Base-by-base conservation (phyloP, 37 sponge, comb jelly and placozoan species). In the Amphimedon queenslandica region DNA sequence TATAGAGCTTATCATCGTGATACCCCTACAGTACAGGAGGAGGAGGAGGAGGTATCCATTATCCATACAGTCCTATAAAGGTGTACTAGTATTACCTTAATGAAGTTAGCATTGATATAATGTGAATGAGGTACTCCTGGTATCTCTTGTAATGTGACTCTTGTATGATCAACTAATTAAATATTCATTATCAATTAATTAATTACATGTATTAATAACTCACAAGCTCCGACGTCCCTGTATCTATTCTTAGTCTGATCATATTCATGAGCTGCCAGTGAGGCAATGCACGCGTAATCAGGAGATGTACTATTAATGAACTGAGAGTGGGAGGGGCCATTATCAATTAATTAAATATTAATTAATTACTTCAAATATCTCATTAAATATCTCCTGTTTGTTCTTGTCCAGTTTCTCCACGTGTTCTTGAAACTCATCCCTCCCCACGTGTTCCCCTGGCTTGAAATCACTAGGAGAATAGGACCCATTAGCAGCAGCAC, bases 241-340 rank as follows among this genome's bases (percentile, higher is more conserved):
- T 94, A 94, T 77, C 94, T 78, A 67, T 94, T 94, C 75, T 94
- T 94, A n/a, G n/a, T n/a, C n/a, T n/a, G n/a, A 8, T 71, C 66
- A n/a, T 82, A 73, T 33, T 90, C 90, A 55, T 63, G 10, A 23
- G 73, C 63, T 25, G 71, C 40, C n/a, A 40, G 63, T 47, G 77
- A 72, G 29, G 82, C 88, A 32, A 84, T 91, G 1, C 70, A 24
- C 0, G 86, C 42, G 25, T 69, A 43, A 61, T 67, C 58, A 0
- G 80, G 80, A 38, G 80, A 72, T 5, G 23, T 10, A 11, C 18
- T 28, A 18, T 23, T 40, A 13, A 34, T 67, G 13, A 6, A 31
- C 27, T 71, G 10, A 10, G 33, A 47, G 33, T 42, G 8, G 30
- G 55, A 32, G 58, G 20, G 37, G 47, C 5, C 28, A 66, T 3